phyloP scores from a whole-genome alignment of 2,888 invertebrate species.

The Melanophora roralis region DNA sequence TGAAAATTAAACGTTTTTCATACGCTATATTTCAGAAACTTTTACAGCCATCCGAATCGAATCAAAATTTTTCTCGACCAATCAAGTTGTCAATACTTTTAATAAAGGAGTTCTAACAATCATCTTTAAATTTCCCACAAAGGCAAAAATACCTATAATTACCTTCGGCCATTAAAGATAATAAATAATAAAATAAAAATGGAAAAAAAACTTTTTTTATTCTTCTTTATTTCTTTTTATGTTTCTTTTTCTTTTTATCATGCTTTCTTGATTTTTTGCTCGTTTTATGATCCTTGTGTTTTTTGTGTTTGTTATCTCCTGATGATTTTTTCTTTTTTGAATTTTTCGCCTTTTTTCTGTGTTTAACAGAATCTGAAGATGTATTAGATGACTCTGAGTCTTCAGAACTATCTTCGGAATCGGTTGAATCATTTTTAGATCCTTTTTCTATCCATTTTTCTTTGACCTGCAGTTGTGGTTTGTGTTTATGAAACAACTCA shows the following conservation, averaged over 20 bases:
- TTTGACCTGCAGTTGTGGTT: constrained; percentile 22
- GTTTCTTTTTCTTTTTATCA: constrained; percentile 57
- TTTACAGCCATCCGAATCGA: too few relatives aligned
- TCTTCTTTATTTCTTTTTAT: constrained; percentile 55
- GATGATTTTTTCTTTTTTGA: constrained; percentile 53
- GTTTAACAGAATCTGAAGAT: background rate
- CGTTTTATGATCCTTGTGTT: constrained; percentile 44
- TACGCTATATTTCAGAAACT: too few relatives aligned
- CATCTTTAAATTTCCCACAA: too few relatives aligned
- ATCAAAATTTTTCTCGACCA: too few relatives aligned
- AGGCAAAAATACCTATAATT: too few relatives aligned
- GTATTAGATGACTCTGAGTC: background rate
- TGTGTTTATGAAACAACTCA: constrained; percentile 46
- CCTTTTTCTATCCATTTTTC: constrained; percentile 53
- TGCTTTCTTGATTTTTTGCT: constrained; percentile 50
- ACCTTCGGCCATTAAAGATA: too few relatives aligned
- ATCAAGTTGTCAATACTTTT: too few relatives aligned
- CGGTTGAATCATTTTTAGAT: background rate
- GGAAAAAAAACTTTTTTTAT: constrained; percentile 4
- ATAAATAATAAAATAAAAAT: too few relatives aligned
- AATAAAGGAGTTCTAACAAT: too few relatives aligned
- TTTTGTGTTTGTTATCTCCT: constrained; percentile 50
- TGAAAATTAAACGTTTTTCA: too few relatives aligned
- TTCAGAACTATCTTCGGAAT: constrained; percentile 14
- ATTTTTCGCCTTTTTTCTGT: constrained; percentile 56